phyloP scores from a whole-genome alignment of 2,113 vertebrate genomes.

The Bagarius yarrelli region DNA sequence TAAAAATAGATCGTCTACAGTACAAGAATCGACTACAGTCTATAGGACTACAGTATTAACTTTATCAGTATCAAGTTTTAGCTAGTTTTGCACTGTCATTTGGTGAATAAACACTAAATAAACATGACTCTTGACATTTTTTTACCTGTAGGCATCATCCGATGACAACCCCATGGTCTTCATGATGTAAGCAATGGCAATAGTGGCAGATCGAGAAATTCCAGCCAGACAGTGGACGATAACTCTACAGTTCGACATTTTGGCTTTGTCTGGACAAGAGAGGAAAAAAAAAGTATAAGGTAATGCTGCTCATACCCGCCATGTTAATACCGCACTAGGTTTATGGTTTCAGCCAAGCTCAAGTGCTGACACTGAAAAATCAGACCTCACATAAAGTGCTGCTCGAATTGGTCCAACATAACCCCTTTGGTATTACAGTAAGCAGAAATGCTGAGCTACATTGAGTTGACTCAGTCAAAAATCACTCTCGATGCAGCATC shows the following conservation, averaged over 20 bases:
- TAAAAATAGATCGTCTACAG: no score
- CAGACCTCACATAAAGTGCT: conserved; percentile 37
- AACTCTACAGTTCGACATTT: conserved; percentile 96
- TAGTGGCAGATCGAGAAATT: conserved; percentile 94
- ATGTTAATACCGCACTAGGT: conserved; percentile 28
- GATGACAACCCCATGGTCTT: conserved; percentile 98
- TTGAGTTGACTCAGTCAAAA: background rate
- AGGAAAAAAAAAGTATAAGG: background rate
- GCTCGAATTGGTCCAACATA: conserved; percentile 15
- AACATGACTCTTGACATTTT: background rate
- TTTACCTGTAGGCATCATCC: conserved; percentile 95
- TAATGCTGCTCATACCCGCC: conserved; percentile 47
- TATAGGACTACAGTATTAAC: no score
- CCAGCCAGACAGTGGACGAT: conserved; percentile 97
- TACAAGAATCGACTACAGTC: no score
- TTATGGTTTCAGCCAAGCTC: conserved; percentile 28
- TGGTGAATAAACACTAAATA: background rate
- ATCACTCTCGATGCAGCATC: background rate
- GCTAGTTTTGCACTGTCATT: background rate
- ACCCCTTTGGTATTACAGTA: conserved; percentile 1
- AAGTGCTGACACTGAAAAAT: conserved; percentile 39
- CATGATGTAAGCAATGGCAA: conserved; percentile 98
- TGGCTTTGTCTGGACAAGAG: conserved; percentile 85
- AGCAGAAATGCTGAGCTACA: conserved; percentile 15
- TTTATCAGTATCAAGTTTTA: no score